Evolutionary conservation across 2,888 invertebrate genomes (phyloP), one percentile per base, ranked within the genome.

Genomic region (Deroplatys truncata): DNA sequence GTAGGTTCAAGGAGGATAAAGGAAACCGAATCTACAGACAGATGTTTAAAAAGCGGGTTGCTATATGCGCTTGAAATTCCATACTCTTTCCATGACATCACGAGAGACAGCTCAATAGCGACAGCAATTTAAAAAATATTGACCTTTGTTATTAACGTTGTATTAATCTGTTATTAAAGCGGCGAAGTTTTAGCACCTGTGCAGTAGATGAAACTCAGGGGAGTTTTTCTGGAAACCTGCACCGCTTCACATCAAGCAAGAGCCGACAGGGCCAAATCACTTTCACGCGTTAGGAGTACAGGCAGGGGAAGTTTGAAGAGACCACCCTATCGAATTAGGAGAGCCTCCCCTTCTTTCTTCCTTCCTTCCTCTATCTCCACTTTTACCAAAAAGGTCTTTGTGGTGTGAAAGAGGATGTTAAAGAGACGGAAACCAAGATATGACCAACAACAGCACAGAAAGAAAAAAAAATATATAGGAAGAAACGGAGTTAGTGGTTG

Each of bases 311-410:
- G 49, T 49, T 85, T 85, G 85, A 85, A 85, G 85, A 49, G 85
- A 43, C 85, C 85, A 85, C 85, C 85, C 85, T 85, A 85, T 49
- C 85, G 85, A 85, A 85, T 85, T 85, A n/a, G 31, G 84, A 85
- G 84, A 43, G 84, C 84, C 85, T 56, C 49, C n/a, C 35, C 49
- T 28, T 28, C 49, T 25, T 56, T 49, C 35, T 49, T 85, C 56
- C 56, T 56, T 31, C 31, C 31, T 35, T 43, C 43, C 25, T 72
- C 56, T 25, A 72, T 72, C 56, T 72, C 56, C 56, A 72, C 56
- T 20, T 72, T 72, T 72, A 72, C 56, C 43, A 85, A 49, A 85
- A 85, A 49, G n/a, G 85, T 28, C 56, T 49, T 85, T 85, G 85
- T 85, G 85, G 85, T 49, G 85, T 85, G 85, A 85, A 85, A 85